phyloP scores from a whole-genome alignment of 2,797 vertebrate species.

The Peromyscus aztecus region DNA sequence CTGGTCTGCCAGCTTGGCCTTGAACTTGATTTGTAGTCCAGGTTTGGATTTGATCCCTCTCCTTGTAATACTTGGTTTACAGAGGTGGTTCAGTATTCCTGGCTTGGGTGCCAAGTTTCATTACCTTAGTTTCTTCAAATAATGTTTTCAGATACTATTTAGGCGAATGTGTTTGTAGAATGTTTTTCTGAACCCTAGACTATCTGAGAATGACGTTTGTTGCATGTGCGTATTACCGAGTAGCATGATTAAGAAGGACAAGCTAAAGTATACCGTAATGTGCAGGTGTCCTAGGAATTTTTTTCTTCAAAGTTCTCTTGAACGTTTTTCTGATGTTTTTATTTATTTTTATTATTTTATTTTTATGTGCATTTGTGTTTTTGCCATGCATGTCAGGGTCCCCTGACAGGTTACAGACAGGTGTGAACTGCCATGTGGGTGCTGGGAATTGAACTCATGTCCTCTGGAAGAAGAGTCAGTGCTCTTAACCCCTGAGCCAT shows the following conservation, averaged over 20 bases:
- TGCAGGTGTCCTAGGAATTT: background rate
- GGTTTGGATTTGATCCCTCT: background rate
- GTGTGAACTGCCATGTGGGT: too few relatives aligned
- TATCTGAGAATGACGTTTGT: slow-evolving; percentile 53
- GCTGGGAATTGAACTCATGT: too few relatives aligned
- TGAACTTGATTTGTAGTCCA: background rate
- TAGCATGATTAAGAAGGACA: background rate
- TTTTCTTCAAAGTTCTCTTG: slow-evolving; percentile 43
- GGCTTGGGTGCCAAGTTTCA: slow-evolving; percentile 33
- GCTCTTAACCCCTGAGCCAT: too few relatives aligned
- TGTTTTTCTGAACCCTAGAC: slow-evolving; percentile 47
- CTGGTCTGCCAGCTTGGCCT: background rate
- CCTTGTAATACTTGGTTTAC: background rate
- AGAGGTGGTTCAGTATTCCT: too few relatives aligned
- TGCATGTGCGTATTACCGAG: background rate
- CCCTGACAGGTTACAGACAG: too few relatives aligned
- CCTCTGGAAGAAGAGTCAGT: too few relatives aligned
- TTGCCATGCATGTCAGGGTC: too few relatives aligned
- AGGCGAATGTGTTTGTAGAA: background rate
- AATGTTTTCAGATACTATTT: slow-evolving; percentile 29
- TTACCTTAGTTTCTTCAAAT: background rate
- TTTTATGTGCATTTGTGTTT: too few relatives aligned
- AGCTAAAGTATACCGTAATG: background rate
- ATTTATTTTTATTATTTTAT: too few relatives aligned
- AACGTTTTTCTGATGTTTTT: background rate